Evolutionary conservation across 2,113 vertebrate genomes (phyloP), one percentile per base, ranked within the genome.

Genomic region (Galeopterus variegatus): DNA sequence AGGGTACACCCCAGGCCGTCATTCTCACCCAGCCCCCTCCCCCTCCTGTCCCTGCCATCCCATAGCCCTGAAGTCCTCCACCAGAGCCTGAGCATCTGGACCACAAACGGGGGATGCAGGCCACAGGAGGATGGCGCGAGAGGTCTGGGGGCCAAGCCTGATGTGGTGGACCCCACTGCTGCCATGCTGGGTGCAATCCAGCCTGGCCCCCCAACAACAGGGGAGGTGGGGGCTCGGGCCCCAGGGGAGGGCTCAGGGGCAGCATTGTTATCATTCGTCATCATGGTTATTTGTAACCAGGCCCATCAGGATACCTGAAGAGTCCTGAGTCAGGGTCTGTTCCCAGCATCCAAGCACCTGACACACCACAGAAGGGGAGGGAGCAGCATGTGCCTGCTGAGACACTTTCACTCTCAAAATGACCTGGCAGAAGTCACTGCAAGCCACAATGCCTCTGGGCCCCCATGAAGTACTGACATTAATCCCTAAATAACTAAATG

Each of bases 131-230:
- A 28, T 0, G 10, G 31, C 18, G 26, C 1, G 18, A 65, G 58
- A 70, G 72, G 70, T 6, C 11, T 11, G 19, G 62, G 19, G 45
- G 33, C 48, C 13, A 1, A 18, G 50, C 76, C 50, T 45, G 50
- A 50, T 3, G 1, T 0, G 0, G 36, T 14, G 17, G 75, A 23
- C 8, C 14, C 54, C 14, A 2, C 4, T 8, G 65, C 48, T 28
- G 65, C 33, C 50, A 17, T 21, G 7, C 4, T 4, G 50, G n/a
- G 72, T 69, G 23, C 24, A 65, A 19, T 15, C 73, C 26, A 18
- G 41, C 9, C n/a, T 33, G 0, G 21, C 3, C n/a, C 12, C 45
- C 19, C 73, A 54, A n/a, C 33, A 21, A 18, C 6, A 15, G 10
- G 6, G 36, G 65, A 70, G 41, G n/a, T 1, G 1, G 11, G 11